Evolutionary conservation across 1,140 invertebrate genomes (phyloP), one percentile per base, ranked within the genome.

Genomic region (Meloidogyne floridensis): DNA sequence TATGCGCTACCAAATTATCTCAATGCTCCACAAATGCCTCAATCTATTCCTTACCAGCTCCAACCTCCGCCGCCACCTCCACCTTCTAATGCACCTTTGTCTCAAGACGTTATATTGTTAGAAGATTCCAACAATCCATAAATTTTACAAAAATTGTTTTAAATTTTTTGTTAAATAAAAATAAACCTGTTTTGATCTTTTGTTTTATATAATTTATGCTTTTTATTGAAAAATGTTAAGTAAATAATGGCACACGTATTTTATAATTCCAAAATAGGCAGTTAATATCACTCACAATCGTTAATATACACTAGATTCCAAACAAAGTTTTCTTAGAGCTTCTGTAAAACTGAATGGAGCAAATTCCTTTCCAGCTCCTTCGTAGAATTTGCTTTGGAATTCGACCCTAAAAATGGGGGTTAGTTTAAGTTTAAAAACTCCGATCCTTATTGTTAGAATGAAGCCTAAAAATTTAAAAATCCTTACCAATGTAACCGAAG

Each of bases 351-450:
- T 94, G 91, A 98, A 98, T 3, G 97, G 96, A 79, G 93, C 92
- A 92, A 98, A 98, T 10, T 93, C 92, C 87, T 97, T 95, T 2
- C 96, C 97, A 75, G 92, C 92, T 32, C 96, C 97, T 76, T 92
- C 90, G 89, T 98, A 99, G 91, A 99, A 99, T 91, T 99, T 99
- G 91, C 95, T 98, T 91, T 98, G 95, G 89, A 98, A 98, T 90
- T 98, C 96, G 71, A 98, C 95, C 95, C 95, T 96, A 91, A 71
- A 92, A 91, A 65, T 43, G 18, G 1, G 1, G 32, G 0, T 32
- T 32, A 0, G 53, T 59, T 76, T 5, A 56, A 69, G 9, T 59
- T 13, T 42, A 5, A 20, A 0, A 18, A 6, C 2, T 15, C 4
- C 4, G 2, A n/a, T 76, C 7, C 32, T 13, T 20, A 42, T 80